Percentiles rank a stretch among this genome's conserved stretches.
Evolutionary conservation across 2,113 vertebrate species (phyloP).

Genomic region (Psittacus erithacus): DNA sequence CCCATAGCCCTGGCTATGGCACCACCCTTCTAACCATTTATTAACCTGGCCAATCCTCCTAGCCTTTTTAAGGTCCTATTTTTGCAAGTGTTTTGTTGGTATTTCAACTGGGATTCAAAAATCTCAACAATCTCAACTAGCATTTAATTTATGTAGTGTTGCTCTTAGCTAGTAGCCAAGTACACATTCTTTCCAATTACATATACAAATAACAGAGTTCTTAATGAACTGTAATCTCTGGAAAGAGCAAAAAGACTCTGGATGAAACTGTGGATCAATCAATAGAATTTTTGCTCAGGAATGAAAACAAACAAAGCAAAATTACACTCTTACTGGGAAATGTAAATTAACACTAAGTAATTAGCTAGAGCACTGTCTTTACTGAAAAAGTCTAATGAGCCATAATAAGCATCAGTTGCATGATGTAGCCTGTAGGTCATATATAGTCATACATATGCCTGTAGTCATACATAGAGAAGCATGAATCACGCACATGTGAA

Average conservation of each 20-base stretch:
- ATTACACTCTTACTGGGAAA: neutral
- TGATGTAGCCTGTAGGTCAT: neutral
- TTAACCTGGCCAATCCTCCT: too few species aligned
- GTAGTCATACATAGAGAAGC: constrained; percentile 10
- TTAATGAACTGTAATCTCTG: constrained; percentile 52
- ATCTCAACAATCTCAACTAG: neutral
- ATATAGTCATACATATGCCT: neutral
- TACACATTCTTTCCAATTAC: constrained; percentile 34
- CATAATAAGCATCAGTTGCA: neutral
- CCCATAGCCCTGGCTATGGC: too few species aligned
- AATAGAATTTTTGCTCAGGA: constrained; percentile 4
- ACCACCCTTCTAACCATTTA: too few species aligned
- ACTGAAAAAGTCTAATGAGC: neutral
- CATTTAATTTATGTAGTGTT: constrained; percentile 47
- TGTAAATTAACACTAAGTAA: neutral
- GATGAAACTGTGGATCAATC: neutral
- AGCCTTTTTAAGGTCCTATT: neutral
- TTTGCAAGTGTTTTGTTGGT: neutral
- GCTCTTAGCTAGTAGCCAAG: constrained; percentile 25
- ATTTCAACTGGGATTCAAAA: constrained; percentile 31
- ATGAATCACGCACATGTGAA: neutral
- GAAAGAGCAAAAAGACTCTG: constrained; percentile 13
- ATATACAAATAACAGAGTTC: constrained; percentile 10
- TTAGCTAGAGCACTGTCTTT: neutral
- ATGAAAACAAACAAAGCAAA: constrained; percentile 32